Percentiles rank a stretch among this genome's conserved stretches.
Conservation (phyloP, 2,888 invertebrate species). For the Ommatoiulus sabulosus region DNA sequence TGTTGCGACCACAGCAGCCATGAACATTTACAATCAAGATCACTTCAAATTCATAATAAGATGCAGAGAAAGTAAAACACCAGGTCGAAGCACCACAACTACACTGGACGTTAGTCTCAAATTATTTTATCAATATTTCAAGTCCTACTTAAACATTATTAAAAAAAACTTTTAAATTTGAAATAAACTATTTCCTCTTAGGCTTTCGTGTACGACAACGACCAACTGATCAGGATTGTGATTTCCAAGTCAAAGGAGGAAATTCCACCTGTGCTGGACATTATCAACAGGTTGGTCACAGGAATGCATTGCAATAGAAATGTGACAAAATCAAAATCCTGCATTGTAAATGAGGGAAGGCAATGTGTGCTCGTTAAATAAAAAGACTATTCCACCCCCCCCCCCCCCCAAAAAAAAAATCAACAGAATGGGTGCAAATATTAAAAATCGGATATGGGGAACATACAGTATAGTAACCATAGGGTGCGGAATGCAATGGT, state of each 20-base stretch:
- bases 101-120: constrained; percentile 72
- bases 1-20: constrained; percentile 81
- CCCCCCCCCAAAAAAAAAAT: too few species aligned
- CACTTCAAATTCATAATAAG: constrained; percentile 85
- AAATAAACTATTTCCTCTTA: constrained; percentile 66
- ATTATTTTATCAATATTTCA: background rate
- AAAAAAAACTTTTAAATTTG: background rate
- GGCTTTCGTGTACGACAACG: constrained; percentile 91
- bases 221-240: constrained; percentile 82
- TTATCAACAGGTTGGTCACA: constrained; percentile 1
- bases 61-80: constrained; percentile 83
- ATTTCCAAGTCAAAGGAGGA: background rate
- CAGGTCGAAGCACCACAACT: constrained; percentile 80
- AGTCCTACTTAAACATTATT: too few species aligned
- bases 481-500: too few species aligned
- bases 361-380: too few species aligned
- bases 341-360: too few species aligned
- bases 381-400: too few species aligned
- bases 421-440: too few species aligned
- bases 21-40: constrained; percentile 91
- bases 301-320: background rate
- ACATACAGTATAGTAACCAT: too few species aligned
- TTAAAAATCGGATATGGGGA: too few species aligned
- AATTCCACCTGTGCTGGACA: background rate
- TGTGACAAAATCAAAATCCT: too few species aligned